phyloP scores from a whole-genome alignment of 2,797 vertebrate species.

The Pteronotus mesoamericanus region DNA sequence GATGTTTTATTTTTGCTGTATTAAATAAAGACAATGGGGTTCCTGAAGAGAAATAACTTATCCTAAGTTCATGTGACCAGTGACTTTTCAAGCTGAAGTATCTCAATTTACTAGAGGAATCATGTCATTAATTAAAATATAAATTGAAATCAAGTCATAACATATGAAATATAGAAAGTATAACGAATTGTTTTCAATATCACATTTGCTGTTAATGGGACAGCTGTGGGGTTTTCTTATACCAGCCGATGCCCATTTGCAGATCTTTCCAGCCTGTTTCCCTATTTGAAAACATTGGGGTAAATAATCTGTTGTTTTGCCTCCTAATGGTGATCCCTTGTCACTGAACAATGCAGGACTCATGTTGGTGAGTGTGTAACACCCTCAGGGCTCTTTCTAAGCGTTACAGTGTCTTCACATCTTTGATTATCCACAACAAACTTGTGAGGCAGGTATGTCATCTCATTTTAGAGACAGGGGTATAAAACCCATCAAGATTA shows the following conservation, averaged over 20 bases:
- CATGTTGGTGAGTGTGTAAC: rapidly evolving
- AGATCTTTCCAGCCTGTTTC: not conserved
- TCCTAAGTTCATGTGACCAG: not conserved
- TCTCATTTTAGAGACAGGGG: not conserved
- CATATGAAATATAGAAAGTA: not conserved
- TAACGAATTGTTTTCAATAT: not conserved
- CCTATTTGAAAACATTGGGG: not conserved
- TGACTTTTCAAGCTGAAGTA: not conserved
- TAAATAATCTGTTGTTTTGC: rapidly evolving
- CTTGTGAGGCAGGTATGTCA: rapidly evolving
- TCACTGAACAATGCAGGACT: not conserved
- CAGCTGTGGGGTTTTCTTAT: not conserved
- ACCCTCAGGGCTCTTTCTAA: rapidly evolving
- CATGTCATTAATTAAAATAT: not conserved
- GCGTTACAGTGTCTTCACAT: not conserved
- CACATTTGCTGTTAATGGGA: not conserved
- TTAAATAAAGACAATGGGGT: not conserved
- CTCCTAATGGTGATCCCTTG: not conserved
- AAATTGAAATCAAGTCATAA: not conserved
- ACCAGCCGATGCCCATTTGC: not conserved
- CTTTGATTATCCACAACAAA: too few relatives aligned
- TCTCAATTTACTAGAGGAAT: not conserved
- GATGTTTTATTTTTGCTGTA: not conserved
- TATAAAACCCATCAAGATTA: too few relatives aligned
- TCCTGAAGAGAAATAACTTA: not conserved